Percentiles rank a stretch among this genome's conserved stretches.
These are phyloP conservation scores for Lerista edwardsae DNA, from an alignment of 2,797 vertebrate genomes.

Conservation along the genomic window DNA sequence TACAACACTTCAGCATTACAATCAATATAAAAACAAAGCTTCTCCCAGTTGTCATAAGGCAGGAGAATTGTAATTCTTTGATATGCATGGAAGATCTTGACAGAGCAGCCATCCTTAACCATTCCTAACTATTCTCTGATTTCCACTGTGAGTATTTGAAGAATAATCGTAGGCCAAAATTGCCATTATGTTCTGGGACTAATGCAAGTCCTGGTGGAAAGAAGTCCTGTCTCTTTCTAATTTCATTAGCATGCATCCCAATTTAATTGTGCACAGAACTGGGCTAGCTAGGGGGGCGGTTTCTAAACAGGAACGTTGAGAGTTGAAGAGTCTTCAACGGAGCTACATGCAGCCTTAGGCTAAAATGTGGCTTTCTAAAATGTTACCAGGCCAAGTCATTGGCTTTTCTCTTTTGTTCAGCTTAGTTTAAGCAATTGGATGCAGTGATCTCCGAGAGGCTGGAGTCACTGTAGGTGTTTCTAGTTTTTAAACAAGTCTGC, in stretches of 20 bases:
- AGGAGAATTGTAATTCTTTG: not conserved
- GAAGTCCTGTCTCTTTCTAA: not conserved
- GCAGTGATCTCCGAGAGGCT: not conserved
- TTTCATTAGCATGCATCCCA: not conserved
- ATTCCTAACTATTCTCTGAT: not conserved
- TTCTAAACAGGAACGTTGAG: not conserved
- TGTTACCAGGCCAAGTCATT: not conserved
- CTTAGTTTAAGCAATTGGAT: slow-evolving; percentile 10
- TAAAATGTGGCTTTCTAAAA: not conserved
- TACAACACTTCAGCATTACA: not conserved
- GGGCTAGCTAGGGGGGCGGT: too few relatives aligned
- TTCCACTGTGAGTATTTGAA: not conserved
- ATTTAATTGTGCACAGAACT: not conserved
- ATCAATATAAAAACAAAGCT: not conserved
- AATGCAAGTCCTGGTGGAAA: not conserved
- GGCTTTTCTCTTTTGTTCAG: slow-evolving; percentile 2
- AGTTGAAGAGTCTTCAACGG: not conserved
- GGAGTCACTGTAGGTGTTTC: slow-evolving; percentile 25
- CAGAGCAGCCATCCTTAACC: not conserved
- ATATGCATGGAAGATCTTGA: not conserved
- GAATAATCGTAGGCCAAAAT: not conserved
- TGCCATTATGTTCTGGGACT: not conserved
- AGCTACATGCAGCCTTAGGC: not conserved
- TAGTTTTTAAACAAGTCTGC: slow-evolving; percentile 18
- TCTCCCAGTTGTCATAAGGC: not conserved